A percentile compares a stretch with the other conserved stretches of the same genome.
These are phyloP conservation scores for Clistopyga incitator DNA, from an alignment of 2,888 invertebrate genomes.

Conservation along the genomic window DNA sequence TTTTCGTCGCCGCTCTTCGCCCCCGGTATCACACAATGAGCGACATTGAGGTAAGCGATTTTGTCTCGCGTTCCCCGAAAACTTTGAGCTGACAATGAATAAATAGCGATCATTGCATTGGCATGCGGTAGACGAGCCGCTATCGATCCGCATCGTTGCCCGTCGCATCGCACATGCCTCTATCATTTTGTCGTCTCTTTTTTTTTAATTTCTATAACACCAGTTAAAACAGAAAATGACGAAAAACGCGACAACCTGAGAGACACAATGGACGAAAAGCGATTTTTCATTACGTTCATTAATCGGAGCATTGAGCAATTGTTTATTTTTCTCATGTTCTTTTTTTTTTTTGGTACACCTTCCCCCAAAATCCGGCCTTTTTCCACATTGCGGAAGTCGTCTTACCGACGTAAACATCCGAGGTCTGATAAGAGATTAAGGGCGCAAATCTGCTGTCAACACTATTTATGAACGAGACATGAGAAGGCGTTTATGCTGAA, in stretches of 20 bases:
- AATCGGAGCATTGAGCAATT: background rate
- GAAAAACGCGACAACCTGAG: too few relatives aligned
- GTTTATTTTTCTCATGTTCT: too few relatives aligned
- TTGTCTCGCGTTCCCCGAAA: constrained; percentile 6
- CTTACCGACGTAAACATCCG: background rate
- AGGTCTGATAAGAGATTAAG: background rate
- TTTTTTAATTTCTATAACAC: background rate
- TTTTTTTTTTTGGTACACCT: too few relatives aligned
- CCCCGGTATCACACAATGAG: constrained; percentile 73
- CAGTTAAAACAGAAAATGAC: background rate
- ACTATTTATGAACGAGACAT: too few relatives aligned
- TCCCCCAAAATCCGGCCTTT: too few relatives aligned
- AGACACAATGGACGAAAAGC: too few relatives aligned
- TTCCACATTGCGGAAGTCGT: background rate
- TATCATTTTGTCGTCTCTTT: background rate
- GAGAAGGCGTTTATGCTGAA: too few relatives aligned
- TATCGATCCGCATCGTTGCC: constrained; percentile 33
- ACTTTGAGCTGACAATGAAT: constrained; percentile 5
- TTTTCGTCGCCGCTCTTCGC: constrained; percentile 43
- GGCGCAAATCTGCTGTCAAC: too few relatives aligned
- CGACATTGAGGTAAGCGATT: constrained; percentile 77
- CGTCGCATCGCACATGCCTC: too few relatives aligned
- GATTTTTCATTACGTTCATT: background rate
- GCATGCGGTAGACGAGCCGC: constrained; percentile 70
- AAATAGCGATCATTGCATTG: constrained; percentile 66